Evolutionary conservation across 92 coral and sea anemone species (phyloP).

Genomic region (Diadumene lineata): DNA sequence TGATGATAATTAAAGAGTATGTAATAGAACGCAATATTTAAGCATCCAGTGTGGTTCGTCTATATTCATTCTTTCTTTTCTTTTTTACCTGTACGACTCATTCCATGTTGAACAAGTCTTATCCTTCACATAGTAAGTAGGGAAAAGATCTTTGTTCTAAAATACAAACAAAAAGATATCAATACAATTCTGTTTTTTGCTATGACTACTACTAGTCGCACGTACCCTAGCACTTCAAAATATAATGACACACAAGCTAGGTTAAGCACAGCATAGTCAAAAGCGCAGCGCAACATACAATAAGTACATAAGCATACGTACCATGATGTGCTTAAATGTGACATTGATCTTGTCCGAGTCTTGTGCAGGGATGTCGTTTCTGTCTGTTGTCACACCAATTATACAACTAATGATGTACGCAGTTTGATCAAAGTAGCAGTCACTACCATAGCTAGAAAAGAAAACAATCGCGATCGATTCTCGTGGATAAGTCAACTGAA

Average conservation of each 20-base stretch:
- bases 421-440: conserved; percentile 54
- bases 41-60: too few relatives aligned
- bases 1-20: too few relatives aligned
- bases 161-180: conserved; percentile 7
- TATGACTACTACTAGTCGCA: too few relatives aligned
- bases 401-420: conserved; percentile 65
- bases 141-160: conserved; percentile 83
- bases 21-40: too few relatives aligned
- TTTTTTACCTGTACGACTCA: conserved; percentile 3
- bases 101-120: conserved; percentile 93
- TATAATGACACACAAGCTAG: too few relatives aligned
- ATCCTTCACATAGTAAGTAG: conserved; percentile 60
- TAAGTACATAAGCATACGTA: too few relatives aligned
- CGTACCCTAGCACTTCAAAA: too few relatives aligned
- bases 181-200: too few relatives aligned
- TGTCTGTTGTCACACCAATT: conserved; percentile 48
- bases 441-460: conserved; percentile 46
- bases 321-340: conserved; percentile 78
- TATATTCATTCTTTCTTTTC: too few relatives aligned
- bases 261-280: too few relatives aligned
- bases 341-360: conserved; percentile 37
- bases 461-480: background rate
- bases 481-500: background rate
- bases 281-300: too few relatives aligned
- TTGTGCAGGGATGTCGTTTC: conserved; percentile 34